A percentile compares a stretch with the other conserved stretches of the same genome.
phyloP scores from a whole-genome alignment of 2,888 invertebrate species.

The Muscina levida region DNA sequence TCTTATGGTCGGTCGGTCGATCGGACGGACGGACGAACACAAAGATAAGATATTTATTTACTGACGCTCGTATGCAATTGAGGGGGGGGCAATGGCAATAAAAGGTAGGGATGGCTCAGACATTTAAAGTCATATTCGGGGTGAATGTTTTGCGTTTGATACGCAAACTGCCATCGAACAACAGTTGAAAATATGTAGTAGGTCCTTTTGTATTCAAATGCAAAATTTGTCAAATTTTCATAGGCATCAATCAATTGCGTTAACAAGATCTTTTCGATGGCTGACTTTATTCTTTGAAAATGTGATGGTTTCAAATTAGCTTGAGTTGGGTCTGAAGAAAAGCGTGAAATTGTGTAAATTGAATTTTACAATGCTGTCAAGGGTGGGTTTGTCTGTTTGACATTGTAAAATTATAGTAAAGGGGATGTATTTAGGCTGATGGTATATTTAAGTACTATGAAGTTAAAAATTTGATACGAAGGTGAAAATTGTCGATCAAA shows the following conservation, averaged over 20 bases:
- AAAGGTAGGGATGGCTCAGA: not conserved
- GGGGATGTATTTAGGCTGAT: conserved; percentile 1
- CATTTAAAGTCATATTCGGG: not conserved
- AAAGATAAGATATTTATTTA: conserved; percentile 11
- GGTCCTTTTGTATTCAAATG: conserved; percentile 7
- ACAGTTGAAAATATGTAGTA: not conserved
- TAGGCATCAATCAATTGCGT: conserved; percentile 57
- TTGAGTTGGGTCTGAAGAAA: conserved; percentile 48
- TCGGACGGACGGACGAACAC: not conserved
- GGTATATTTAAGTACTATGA: too few species aligned
- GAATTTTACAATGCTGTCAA: not conserved
- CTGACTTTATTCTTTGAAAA: conserved; percentile 9
- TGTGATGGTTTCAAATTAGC: not conserved
- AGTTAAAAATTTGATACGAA: too few species aligned
- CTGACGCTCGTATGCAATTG: not conserved
- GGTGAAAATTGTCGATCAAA: too few species aligned
- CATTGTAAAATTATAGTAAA: not conserved
- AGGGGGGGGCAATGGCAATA: not conserved
- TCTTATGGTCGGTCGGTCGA: not conserved
- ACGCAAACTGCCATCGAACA: not conserved
- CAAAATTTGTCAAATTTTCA: conserved; percentile 63
- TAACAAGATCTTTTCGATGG: conserved; percentile 37
- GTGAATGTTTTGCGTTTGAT: too few species aligned
- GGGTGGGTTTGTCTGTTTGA: not conserved
- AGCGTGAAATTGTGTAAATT: conserved; percentile 55